phyloP scores from a whole-genome alignment of 2,113 vertebrate genomes.

The Microcebus murinus region DNA sequence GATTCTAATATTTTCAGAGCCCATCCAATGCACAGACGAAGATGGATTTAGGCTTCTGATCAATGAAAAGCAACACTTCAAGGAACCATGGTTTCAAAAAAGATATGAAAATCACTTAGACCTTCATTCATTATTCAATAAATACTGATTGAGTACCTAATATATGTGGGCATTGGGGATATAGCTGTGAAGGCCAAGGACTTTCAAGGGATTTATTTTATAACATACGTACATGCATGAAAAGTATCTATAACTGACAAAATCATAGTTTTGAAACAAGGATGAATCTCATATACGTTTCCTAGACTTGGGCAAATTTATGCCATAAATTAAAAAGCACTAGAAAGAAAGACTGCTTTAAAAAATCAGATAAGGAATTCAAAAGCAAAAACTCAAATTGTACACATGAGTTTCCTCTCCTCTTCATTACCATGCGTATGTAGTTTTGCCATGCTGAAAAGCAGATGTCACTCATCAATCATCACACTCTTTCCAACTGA shows the following conservation, averaged over 20 bases:
- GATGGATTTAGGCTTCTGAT: not conserved
- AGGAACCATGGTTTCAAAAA: not conserved
- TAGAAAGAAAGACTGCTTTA: not conserved
- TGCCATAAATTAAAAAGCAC: not conserved
- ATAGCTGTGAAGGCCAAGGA: not conserved
- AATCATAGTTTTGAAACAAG: not conserved
- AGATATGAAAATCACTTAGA: slow-evolving; percentile 6
- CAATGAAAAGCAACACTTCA: not conserved
- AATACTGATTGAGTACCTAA: not conserved
- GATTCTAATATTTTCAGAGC: not conserved
- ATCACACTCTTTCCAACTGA: not conserved
- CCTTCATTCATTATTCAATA: not conserved
- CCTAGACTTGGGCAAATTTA: not conserved
- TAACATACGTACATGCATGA: not conserved
- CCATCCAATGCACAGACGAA: not conserved
- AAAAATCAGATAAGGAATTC: not conserved
- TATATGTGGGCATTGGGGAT: not conserved
- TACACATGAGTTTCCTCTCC: not conserved
- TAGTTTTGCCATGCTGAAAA: not conserved
- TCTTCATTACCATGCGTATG: not conserved
- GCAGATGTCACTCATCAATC: not conserved
- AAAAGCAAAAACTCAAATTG: not conserved
- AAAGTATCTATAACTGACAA: not conserved
- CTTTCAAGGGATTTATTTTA: not conserved
- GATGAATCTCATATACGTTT: not conserved